Evolutionary conservation across 1,140 invertebrate genomes (phyloP).

Genomic region (Bombus superbus): DNA sequence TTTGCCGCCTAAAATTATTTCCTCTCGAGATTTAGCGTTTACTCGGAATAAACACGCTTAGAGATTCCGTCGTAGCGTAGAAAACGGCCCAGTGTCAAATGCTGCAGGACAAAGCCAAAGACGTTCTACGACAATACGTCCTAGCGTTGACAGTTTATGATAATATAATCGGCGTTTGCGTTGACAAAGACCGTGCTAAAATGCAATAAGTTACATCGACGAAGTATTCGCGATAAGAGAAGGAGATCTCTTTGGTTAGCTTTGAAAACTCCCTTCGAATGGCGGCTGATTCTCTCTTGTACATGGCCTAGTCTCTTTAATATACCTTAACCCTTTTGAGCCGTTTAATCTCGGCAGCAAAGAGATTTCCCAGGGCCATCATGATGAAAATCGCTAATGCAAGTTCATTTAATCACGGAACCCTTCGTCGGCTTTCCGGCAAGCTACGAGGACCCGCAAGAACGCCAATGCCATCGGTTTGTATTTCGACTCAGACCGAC

Average conservation of each 20-base stretch:
- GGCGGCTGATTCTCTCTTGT: slow-evolving; percentile 29
- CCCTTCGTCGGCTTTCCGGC: slow-evolving; percentile 2
- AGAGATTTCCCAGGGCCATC: slow-evolving; percentile 60
- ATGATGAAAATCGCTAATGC: slow-evolving; percentile 67
- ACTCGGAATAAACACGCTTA: not conserved
- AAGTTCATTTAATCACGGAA: slow-evolving; percentile 62
- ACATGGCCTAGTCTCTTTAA: slow-evolving; percentile 51
- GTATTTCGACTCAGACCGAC: not conserved
- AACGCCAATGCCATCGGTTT: not conserved
- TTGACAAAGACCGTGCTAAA: not conserved
- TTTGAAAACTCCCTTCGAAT: slow-evolving; percentile 28
- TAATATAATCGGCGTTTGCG: not conserved
- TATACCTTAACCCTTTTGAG: slow-evolving; percentile 62
- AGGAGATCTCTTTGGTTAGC: slow-evolving; percentile 26
- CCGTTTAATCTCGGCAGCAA: slow-evolving; percentile 54
- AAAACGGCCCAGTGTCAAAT: not conserved
- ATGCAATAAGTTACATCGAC: not conserved
- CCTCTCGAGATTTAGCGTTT: not conserved
- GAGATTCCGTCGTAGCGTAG: too few species aligned
- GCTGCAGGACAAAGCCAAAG: not conserved
- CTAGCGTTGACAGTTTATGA: not conserved
- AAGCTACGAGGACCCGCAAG: not conserved
- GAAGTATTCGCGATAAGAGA: not conserved
- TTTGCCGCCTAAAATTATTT: not conserved
- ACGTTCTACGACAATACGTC: not conserved